Percentiles rank a stretch among this genome's conserved stretches.
Conservation (phyloP, 2,797 vertebrate species). For the Natrix natrix region DNA sequence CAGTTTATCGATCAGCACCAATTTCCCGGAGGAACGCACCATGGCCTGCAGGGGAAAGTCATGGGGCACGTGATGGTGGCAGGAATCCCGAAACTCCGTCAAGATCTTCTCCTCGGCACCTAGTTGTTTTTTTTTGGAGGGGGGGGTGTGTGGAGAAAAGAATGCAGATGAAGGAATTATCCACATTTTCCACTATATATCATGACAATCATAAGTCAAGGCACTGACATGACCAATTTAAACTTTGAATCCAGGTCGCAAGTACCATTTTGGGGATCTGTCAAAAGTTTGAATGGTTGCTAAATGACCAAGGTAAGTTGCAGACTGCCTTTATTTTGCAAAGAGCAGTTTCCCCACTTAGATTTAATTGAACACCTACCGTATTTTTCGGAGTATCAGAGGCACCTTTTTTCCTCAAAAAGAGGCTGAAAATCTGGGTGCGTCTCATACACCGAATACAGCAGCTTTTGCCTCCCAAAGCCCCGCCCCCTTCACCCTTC, state of each 20-base stretch:
- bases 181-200: not conserved
- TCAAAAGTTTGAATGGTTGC: not conserved
- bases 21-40: slow-evolving; percentile 92
- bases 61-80: slow-evolving; percentile 78
- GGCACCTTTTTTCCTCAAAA: too few relatives aligned
- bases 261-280: not conserved
- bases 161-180: too few relatives aligned
- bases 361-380: not conserved
- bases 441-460: too few relatives aligned
- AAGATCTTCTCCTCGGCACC: slow-evolving; percentile 96
- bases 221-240: not conserved
- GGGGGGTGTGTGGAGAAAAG: too few relatives aligned
- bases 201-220: not conserved
- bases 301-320: not conserved
- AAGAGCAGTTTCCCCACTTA: not conserved
- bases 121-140: slow-evolving; percentile 38
- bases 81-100: slow-evolving; percentile 84
- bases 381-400: too few relatives aligned
- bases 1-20: slow-evolving; percentile 95
- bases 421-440: too few relatives aligned
- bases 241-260: not conserved
- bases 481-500: too few relatives aligned
- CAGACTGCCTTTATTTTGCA: not conserved
- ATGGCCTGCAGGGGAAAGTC: slow-evolving; percentile 96
- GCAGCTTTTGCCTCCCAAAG: too few relatives aligned